Conservation (phyloP, 2,113 vertebrate genomes). For the Phylloscopus whistleri region DNA sequence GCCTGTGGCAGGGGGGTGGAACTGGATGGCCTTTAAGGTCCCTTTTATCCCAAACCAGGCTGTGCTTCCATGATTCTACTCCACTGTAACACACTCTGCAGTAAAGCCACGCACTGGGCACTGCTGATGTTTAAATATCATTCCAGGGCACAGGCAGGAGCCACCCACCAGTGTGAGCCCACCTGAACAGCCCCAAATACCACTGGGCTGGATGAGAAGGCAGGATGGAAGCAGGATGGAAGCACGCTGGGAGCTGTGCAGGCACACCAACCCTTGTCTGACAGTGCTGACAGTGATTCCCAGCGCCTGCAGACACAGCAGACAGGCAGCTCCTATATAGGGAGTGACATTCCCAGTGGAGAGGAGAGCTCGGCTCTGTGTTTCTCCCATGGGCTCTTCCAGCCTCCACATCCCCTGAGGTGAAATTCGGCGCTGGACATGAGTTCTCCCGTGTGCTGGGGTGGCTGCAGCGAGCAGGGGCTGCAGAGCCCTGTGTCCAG, state of each 20-base stretch:
- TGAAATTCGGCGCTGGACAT: not conserved
- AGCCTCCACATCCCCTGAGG: not conserved
- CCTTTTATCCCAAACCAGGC: not conserved
- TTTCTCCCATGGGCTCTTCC: not conserved
- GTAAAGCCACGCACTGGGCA: accelerated
- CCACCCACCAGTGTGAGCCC: not conserved
- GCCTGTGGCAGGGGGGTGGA: not conserved
- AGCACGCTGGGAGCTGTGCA: not conserved
- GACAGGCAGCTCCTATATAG: not conserved
- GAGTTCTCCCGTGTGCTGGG: not conserved
- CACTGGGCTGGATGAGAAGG: not conserved
- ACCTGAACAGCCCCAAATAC: not conserved
- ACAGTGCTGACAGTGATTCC: not conserved
- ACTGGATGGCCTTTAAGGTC: not conserved
- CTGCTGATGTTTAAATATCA: not conserved
- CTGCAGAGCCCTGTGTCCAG: not conserved
- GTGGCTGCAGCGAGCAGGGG: not conserved
- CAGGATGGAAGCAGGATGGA: not conserved
- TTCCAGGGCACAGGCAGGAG: not conserved
- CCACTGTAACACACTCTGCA: not conserved
- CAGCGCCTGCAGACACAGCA: not conserved
- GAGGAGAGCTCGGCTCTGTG: not conserved
- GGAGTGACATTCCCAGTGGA: not conserved
- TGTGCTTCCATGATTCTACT: not conserved
- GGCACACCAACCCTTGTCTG: not conserved